Evolutionary conservation across 2,797 vertebrate genomes (phyloP), one percentile per base, ranked within the genome.

Genomic region (Lutjanus campechanus): DNA sequence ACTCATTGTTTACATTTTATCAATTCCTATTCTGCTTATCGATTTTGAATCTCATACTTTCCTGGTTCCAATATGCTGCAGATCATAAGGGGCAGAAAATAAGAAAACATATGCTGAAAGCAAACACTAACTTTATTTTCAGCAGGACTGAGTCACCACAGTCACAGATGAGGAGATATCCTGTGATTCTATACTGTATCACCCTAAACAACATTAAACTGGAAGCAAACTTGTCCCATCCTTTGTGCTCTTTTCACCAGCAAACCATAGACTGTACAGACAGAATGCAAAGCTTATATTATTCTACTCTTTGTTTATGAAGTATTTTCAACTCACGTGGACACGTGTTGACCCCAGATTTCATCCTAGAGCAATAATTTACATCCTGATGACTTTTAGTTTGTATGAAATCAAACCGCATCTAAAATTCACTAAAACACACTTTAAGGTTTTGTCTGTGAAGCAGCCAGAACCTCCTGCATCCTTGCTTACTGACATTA

Each of bases 1-100:
- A 36, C 54, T 25, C 50, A 60, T 41, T 47, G 56, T 55, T 77
- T 17, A 19, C 49, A 79, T 81, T 41, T 36, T 3, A 80, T 76
- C 65, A 1, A 36, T 61, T 49, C 13, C 56, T 50, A 6, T 58
- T 64, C 47, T 41, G n/a, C 63, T 73, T 50, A 29, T 53, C 15
- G 0, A 36, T 75, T 53, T 25, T 25, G 25, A 44, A 63, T 54
- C 19, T 22, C 36, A 53, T 51, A 68, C 13, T 62, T 13, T 44
- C 20, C 17, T 22, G 5, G 20, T 49, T 29, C 41, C 61, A 29
- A 46, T 63, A 53, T 16, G 11, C 12, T 50, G 10, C 20, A 46
- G 9, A 63, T 47, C 7, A 12, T 0, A n/a, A 1, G 0, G 25
- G 41, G 47, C 60, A 40, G 22, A 40, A 54, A 61, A 67, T 6